These are phyloP conservation scores for Microplitis manilae DNA, from an alignment of 2,888 invertebrate species.

Conservation along the genomic window DNA sequence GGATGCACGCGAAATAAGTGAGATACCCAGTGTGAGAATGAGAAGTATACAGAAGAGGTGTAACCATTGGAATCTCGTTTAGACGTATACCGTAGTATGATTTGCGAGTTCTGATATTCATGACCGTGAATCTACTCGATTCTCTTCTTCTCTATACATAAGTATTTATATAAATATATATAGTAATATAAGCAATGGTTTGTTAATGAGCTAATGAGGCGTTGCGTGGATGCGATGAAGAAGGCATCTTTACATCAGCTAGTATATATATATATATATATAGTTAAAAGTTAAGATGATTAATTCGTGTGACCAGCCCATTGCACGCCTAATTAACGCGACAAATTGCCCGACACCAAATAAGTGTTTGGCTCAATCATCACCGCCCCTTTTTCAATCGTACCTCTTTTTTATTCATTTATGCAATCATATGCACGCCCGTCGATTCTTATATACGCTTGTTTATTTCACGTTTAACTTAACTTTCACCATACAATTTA, in stretches of 20 bases:
- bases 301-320: conserved; percentile 42
- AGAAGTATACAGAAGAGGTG: conserved; percentile 15
- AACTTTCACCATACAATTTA: conserved; percentile 26
- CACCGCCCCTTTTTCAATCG: conserved; percentile 38
- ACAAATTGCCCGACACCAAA: conserved; percentile 64
- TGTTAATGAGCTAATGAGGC: conserved; percentile 59
- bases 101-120: conserved; percentile 49
- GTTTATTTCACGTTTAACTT: conserved; percentile 26
- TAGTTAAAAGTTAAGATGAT: conserved; percentile 7
- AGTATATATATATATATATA: conserved; percentile 8
- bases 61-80: conserved; percentile 50
- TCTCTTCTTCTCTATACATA: conserved; percentile 9
- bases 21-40: neutral
- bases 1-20: conserved; percentile 35
- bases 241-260: conserved; percentile 17
- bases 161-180: conserved; percentile 7
- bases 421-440: conserved; percentile 43
- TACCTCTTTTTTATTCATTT: conserved; percentile 35
- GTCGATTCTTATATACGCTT: conserved; percentile 15
- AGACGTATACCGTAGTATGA: conserved; percentile 48
- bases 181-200: conserved; percentile 34
- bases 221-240: conserved; percentile 42
- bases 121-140: conserved; percentile 32
- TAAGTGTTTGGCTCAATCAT: conserved; percentile 59
- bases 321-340: conserved; percentile 67